phyloP scores from a whole-genome alignment of 1,140 invertebrate genomes.

The Apis florea region DNA sequence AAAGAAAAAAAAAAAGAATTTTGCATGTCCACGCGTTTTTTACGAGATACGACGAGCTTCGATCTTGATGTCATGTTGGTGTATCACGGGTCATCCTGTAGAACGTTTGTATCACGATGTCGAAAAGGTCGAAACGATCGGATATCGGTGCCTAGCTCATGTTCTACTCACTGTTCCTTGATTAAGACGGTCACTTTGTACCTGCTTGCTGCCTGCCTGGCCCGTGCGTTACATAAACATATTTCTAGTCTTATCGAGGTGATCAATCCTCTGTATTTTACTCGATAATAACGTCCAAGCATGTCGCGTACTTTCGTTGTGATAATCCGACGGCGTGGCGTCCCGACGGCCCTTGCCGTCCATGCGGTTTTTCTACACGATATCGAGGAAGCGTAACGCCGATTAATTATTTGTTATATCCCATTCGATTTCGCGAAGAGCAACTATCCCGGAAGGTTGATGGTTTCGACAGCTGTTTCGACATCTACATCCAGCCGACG shows the following conservation, averaged over 20 bases:
- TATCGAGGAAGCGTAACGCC: conserved; percentile 51
- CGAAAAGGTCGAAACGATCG: conserved; percentile 70
- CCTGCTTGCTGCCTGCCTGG: conserved; percentile 68
- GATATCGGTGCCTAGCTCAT: conserved; percentile 59
- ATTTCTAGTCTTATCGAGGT: conserved; percentile 62
- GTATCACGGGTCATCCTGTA: conserved; percentile 40
- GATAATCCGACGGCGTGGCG: conserved; percentile 46
- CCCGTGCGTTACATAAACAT: conserved; percentile 58
- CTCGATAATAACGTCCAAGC: conserved; percentile 65
- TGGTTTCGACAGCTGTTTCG: conserved; percentile 70
- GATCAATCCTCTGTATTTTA: conserved; percentile 51
- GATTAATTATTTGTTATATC: conserved; percentile 58
- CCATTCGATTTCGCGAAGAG: conserved; percentile 54
- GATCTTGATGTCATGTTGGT: conserved; percentile 30
- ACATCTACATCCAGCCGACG: conserved; percentile 63
- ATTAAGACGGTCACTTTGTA: conserved; percentile 67
- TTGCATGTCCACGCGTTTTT: neutral
- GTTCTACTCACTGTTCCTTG: conserved; percentile 63
- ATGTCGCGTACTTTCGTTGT: conserved; percentile 65
- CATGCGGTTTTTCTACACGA: conserved; percentile 43
- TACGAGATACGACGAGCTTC: neutral
- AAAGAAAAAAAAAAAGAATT: neutral
- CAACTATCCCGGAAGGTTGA: conserved; percentile 58
- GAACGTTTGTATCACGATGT: conserved; percentile 63
- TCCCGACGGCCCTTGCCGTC: conserved; percentile 1